A percentile compares a stretch with the other conserved stretches of the same genome.
These are phyloP conservation scores for Hucho hucho DNA, from an alignment of 2,113 vertebrate species.

Conservation along the genomic window DNA sequence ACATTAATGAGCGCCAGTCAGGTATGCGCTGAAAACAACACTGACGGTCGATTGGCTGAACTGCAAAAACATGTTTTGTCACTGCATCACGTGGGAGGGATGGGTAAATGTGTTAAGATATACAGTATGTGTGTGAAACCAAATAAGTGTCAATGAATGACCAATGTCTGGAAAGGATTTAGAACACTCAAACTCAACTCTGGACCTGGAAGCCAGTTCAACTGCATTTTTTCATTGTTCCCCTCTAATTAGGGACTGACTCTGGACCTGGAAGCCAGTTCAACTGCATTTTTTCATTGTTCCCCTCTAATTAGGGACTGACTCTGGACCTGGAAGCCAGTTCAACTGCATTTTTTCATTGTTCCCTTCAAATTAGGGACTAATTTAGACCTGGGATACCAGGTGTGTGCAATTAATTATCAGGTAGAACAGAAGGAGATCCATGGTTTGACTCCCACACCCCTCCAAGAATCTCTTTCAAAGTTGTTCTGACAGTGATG, in stretches of 20 bases:
- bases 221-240: too few relatives aligned
- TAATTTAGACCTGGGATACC: too few relatives aligned
- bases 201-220: too few relatives aligned
- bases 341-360: too few relatives aligned
- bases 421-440: too few relatives aligned
- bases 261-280: too few relatives aligned
- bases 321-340: too few relatives aligned
- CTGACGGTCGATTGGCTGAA: not conserved
- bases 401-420: too few relatives aligned
- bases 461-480: not conserved
- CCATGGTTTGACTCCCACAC: not conserved
- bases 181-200: not conserved
- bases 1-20: conserved; percentile 27
- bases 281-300: too few relatives aligned
- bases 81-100: not conserved
- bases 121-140: not conserved
- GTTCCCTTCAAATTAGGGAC: too few relatives aligned
- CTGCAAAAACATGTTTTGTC: conserved; percentile 22
- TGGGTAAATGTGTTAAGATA: not conserved
- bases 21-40: conserved; percentile 35
- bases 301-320: too few relatives aligned
- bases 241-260: too few relatives aligned
- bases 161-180: conserved; percentile 1
- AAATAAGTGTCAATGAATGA: not conserved
- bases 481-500: conserved; percentile 35